Conservation (phyloP, 2,888 invertebrate genomes). For the Sphaeridia pumilis region DNA sequence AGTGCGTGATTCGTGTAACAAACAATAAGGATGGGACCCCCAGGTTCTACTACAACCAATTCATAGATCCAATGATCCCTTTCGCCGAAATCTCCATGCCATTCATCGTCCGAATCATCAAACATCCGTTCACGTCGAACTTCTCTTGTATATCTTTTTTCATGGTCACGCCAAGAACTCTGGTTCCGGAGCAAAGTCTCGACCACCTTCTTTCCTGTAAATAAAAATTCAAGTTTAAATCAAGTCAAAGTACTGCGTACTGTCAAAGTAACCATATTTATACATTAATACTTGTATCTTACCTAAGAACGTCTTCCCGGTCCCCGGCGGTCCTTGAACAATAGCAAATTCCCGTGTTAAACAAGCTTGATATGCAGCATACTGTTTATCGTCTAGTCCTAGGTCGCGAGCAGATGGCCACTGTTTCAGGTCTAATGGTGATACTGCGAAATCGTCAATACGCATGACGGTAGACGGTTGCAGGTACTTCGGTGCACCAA, state of each 20-base stretch:
- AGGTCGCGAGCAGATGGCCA: constrained; percentile 46
- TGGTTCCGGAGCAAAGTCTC: constrained; percentile 52
- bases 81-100: no score
- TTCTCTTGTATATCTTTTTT: no score
- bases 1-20: constrained; percentile 78
- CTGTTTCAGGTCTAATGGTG: constrained; percentile 15
- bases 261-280: no score
- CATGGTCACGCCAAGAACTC: no score
- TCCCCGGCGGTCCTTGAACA: constrained; percentile 58
- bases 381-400: constrained; percentile 55
- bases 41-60: no score
- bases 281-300: no score
- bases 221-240: no score
- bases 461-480: constrained; percentile 15
- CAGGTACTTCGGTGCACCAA: constrained; percentile 41
- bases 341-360: constrained; percentile 59
- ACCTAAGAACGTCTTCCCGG: constrained; percentile 43
- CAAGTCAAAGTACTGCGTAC: no score
- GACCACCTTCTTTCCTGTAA: constrained; percentile 65
- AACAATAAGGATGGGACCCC: constrained; percentile 58
- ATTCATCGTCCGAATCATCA: no score
- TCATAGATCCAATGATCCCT: no score
- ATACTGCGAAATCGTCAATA: constrained; percentile 6
- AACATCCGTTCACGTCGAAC: no score
- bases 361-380: constrained; percentile 54